Evolutionary conservation across 2,113 vertebrate species (phyloP).

Genomic region (Nibea albiflora): DNA sequence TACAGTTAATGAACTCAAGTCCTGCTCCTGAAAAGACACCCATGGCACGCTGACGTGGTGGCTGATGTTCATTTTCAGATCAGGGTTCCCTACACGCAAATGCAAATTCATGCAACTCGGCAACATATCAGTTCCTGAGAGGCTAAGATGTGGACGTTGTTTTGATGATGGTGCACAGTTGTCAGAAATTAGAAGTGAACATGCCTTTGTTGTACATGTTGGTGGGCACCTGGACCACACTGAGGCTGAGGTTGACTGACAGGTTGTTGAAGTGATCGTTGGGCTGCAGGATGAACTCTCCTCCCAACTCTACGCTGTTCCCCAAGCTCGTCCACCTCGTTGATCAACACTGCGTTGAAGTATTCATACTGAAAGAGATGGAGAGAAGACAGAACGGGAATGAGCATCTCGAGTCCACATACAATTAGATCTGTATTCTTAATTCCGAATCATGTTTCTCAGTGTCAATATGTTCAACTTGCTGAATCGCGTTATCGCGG

Average conservation of each 20-base stretch:
- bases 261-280: conserved; percentile 99
- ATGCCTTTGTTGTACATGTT: conserved; percentile 98
- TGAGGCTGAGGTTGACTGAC: conserved; percentile 97
- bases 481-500: conserved; percentile 28
- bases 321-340: conserved; percentile 95
- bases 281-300: conserved; percentile 95
- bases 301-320: conserved; percentile 93
- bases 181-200: neutral
- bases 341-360: conserved; percentile 98
- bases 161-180: neutral
- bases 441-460: neutral
- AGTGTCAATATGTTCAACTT: neutral
- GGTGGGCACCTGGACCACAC: conserved; percentile 97
- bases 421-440: neutral
- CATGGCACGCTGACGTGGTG: neutral
- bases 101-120: neutral
- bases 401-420: conserved; percentile 4
- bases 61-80: neutral
- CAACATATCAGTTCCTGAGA: neutral
- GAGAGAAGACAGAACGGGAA: conserved; percentile 4
- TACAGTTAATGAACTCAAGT: conserved; percentile 63
- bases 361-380: conserved; percentile 91
- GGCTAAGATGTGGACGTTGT: neutral
- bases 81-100: neutral
- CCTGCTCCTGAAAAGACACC: conserved; percentile 37